Evolutionary conservation across 2,888 invertebrate genomes (phyloP).

Genomic region (Gastrophysa polygoni): DNA sequence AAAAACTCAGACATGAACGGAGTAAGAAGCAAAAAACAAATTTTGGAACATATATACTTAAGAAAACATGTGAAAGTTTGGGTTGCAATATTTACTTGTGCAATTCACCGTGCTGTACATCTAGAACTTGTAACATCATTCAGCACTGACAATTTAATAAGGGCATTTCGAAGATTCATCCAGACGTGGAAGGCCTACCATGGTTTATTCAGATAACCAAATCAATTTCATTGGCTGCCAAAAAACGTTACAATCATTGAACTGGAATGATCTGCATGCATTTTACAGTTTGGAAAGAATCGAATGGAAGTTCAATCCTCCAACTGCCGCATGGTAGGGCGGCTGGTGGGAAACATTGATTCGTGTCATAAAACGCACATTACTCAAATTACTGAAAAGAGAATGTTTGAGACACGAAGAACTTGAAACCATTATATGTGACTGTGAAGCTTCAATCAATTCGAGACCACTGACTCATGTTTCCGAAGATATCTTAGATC

Average conservation of each 20-base stretch:
- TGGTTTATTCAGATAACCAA: neutral
- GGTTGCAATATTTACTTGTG: neutral
- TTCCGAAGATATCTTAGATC: neutral
- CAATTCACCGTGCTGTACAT: neutral
- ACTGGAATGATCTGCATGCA: neutral
- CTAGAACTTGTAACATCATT: neutral
- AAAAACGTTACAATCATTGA: neutral
- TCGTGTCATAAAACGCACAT: neutral
- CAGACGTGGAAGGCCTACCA: neutral
- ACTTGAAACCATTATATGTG: constrained; percentile 3
- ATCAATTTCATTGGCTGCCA: constrained; percentile 3
- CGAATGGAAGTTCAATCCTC: neutral
- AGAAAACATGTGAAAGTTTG: too few species aligned
- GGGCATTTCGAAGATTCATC: neutral
- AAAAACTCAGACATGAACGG: too few species aligned
- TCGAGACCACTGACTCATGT: constrained; percentile 13
- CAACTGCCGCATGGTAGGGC: neutral
- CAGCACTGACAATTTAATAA: neutral
- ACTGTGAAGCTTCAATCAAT: constrained; percentile 8
- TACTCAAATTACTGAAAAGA: neutral
- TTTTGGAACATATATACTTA: too few species aligned
- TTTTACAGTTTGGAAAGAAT: neutral
- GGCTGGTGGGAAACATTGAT: constrained; percentile 1
- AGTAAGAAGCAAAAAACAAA: too few species aligned
- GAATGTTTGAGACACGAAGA: constrained; percentile 4